Evolutionary conservation across 1,140 invertebrate genomes (phyloP), one percentile per base, ranked within the genome.

Genomic region (Arctopsyche grandis): DNA sequence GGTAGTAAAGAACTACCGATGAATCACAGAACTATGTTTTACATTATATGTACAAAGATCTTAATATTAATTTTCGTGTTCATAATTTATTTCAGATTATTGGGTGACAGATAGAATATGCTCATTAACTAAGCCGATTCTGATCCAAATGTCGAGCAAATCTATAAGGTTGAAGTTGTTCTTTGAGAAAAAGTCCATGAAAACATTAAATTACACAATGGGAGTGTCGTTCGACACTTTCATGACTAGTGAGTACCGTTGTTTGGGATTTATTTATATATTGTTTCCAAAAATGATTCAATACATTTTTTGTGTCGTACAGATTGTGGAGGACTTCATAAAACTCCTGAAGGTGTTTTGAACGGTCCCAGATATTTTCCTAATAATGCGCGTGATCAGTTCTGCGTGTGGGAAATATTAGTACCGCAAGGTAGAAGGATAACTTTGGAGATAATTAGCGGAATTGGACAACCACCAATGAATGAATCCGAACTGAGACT

Each of bases 391-490:
- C 26, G n/a, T 10, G n/a, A 48, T 7, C 21, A 46, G 12, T 77
- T 60, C 82, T 97, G 95, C 83, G 84, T 87, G n/a, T 96, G 95
- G 95, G 85, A 76, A 56, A 92, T 97, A 14, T 87, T 83, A 56
- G 91, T 92, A 9, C 92, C 93, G 1, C 85, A 91, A 84, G 93
- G 91, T 0, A 87, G 87, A 70, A 88, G 92, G 74, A 87, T 94
- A 0, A 86, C 84, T 21, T 83, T 94, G 0, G 87, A 91, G 29
- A 85, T 94, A 26, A 79, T 91, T 0, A 66, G 43, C 10, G 66
- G 66, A 0, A 10, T 71, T 7, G 63, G 24, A 66, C 19, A 21
- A 16, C 5, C 4, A 1, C 0, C 44, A 10, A 21, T 4, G 9
- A 26, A 46, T 5, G 16, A 44, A 38, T 46, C 21, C 9, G 38